Evolutionary conservation across 2,113 vertebrate species (phyloP).

Genomic region (Lophochroa leadbeateri): DNA sequence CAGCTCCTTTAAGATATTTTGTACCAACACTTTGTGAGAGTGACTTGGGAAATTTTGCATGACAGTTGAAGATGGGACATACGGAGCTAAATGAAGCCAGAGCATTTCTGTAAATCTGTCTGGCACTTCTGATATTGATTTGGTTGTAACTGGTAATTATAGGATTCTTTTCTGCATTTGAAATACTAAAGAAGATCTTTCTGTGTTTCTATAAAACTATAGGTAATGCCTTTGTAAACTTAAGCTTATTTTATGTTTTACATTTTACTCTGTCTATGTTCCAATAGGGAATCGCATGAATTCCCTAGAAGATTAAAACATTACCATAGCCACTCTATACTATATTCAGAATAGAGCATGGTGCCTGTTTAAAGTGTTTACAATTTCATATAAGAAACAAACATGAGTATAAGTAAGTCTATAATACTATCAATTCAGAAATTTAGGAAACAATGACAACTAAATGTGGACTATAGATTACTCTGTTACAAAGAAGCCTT

Average conservation of each 20-base stretch:
- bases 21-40: not conserved
- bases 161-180: not conserved
- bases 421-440: not conserved
- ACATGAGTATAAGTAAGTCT: not conserved
- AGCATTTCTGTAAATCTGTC: not conserved
- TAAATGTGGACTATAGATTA: not conserved
- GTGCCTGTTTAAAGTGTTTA: not conserved
- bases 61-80: not conserved
- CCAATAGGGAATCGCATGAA: not conserved
- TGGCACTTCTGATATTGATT: not conserved
- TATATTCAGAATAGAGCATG: not conserved
- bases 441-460: not conserved
- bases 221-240: not conserved
- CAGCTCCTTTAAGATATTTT: not conserved
- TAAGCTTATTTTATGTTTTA: not conserved
- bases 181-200: not conserved
- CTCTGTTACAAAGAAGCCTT: not conserved
- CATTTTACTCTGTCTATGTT: not conserved
- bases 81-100: not conserved
- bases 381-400: not conserved
- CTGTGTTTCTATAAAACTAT: not conserved
- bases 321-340: not conserved
- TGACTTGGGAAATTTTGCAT: not conserved
- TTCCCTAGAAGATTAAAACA: not conserved
- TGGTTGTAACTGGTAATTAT: not conserved